phyloP scores from a whole-genome alignment of 2,113 vertebrate species.

The Leucosticte australis region DNA sequence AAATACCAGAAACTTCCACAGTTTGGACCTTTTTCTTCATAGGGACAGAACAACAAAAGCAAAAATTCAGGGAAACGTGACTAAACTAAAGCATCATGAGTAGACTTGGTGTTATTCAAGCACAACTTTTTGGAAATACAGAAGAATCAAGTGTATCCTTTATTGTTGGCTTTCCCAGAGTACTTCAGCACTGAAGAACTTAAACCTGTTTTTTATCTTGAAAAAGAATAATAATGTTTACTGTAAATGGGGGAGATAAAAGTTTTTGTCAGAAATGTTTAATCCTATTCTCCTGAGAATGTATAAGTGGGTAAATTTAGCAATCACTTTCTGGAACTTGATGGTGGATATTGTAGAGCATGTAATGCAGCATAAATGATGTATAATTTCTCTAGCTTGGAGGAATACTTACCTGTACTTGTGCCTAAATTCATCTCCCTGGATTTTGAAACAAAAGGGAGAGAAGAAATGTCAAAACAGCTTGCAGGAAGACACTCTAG shows the following conservation, averaged over 20 bases:
- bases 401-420: not conserved
- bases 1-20: not conserved
- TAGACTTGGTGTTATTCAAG: not conserved
- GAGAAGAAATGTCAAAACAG: not conserved
- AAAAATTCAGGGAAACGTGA: not conserved
- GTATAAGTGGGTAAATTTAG: not conserved
- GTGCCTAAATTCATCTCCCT: not conserved
- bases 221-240: not conserved
- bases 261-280: not conserved
- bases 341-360: not conserved
- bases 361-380: not conserved
- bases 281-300: not conserved
- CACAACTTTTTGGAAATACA: not conserved
- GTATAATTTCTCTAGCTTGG: not conserved
- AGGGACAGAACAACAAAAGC: not conserved
- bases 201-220: not conserved
- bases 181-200: not conserved
- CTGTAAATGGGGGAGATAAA: not conserved
- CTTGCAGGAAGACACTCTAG: not conserved
- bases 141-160: not conserved
- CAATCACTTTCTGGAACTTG: not conserved
- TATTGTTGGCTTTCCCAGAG: not conserved
- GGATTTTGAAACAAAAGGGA: not conserved
- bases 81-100: not conserved
- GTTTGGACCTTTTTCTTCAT: not conserved